Conservation (phyloP, 30 jellyfish, hydroid and myxozoan genomes). For the Aurelia sp. region DNA sequence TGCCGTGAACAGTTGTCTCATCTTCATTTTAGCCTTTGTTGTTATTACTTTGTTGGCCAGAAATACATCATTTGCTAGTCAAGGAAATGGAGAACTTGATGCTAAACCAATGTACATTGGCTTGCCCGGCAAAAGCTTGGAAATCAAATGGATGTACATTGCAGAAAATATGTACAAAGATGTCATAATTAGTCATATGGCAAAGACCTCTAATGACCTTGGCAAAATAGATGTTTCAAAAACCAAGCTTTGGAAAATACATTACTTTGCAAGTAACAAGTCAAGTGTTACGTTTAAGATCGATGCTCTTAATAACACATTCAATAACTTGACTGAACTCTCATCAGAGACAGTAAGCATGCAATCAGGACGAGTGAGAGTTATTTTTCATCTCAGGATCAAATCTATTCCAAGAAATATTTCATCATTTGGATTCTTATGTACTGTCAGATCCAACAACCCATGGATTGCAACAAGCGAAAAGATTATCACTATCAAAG, state of each 20-base stretch:
- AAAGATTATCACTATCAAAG: constrained; percentile 20
- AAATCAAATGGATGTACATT: constrained; percentile 22
- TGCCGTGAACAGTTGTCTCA: too few species aligned
- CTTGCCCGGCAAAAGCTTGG: constrained; percentile 23
- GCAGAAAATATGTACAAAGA: constrained; percentile 6
- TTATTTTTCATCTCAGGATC: background rate
- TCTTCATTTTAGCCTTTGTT: too few species aligned
- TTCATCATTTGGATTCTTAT: constrained; percentile 14
- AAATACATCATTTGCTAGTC: too few species aligned
- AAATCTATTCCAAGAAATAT: constrained; percentile 36
- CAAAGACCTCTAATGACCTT: background rate
- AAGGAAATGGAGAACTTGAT: background rate
- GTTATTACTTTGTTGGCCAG: too few species aligned
- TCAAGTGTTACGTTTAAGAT: background rate
- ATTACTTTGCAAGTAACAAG: constrained; percentile 8
- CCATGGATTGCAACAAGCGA: background rate
- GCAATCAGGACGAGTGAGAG: background rate
- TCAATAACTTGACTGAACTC: constrained; percentile 49
- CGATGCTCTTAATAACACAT: background rate
- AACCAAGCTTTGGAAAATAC: constrained; percentile 25
- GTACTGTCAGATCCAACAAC: background rate
- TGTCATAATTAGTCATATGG: background rate
- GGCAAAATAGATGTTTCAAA: too few species aligned
- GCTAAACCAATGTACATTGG: constrained; percentile 32
- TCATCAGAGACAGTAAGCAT: background rate